phyloP scores from a whole-genome alignment of 2,888 invertebrate genomes.

The Onthophagus sagittarius region DNA sequence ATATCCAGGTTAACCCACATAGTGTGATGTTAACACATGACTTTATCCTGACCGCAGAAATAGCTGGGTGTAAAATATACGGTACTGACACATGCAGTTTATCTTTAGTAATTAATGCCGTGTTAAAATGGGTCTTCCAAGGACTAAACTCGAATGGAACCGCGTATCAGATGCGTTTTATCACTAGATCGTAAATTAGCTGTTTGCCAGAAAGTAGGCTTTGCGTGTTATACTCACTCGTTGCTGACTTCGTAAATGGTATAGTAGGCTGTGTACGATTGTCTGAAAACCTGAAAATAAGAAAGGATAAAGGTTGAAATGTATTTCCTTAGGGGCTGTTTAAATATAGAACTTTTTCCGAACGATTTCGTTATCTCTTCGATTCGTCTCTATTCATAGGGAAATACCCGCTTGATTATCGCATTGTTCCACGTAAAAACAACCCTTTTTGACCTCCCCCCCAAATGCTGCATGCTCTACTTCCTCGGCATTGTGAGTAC shows the following conservation, averaged over 20 bases:
- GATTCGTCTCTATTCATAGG: neutral
- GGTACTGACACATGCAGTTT: neutral
- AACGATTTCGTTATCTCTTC: neutral
- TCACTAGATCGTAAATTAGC: neutral
- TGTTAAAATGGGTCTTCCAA: neutral
- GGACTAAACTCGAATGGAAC: neutral
- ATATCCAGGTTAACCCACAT: neutral
- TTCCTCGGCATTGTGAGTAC: neutral
- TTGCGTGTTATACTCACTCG: slow-evolving; percentile 62
- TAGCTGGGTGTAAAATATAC: neutral
- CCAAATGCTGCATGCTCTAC: neutral
- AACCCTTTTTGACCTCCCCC: neutral
- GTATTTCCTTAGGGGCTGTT: neutral
- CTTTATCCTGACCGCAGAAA: no score
- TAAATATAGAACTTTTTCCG: neutral
- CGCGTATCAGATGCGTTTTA: neutral
- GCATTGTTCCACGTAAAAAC: slow-evolving; percentile 5
- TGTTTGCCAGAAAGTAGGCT: neutral
- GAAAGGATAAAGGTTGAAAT: slow-evolving; percentile 23
- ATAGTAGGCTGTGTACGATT: slow-evolving; percentile 84
- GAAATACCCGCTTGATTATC: slow-evolving; percentile 4
- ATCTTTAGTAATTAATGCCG: slow-evolving; percentile 6
- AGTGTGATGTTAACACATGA: neutral
- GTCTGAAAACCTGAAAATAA: slow-evolving; percentile 72
- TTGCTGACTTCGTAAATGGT: slow-evolving; percentile 89